These are phyloP conservation scores for Rattus norvegicus DNA, from an alignment of 2,113 vertebrate genomes.

Conservation along the genomic window GRCr8 NC_086023.1:105617001-105617500, in stretches of 20 bases:
- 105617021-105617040: neutral
- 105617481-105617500: neutral
- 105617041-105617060: neutral
- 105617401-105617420: neutral
- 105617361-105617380: neutral
- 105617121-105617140: neutral
- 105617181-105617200: neutral
- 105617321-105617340: neutral
- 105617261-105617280: neutral
- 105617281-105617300: neutral
- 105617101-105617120: neutral
- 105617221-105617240: slow-evolving; percentile 36
- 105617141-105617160: slow-evolving; percentile 14
- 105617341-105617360: neutral
- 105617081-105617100: neutral
- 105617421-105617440: neutral
- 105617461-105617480: neutral
- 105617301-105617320: neutral
- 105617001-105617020: neutral
- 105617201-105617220: neutral
- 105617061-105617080: neutral
- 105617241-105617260: slow-evolving; percentile 34
- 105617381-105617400: neutral
- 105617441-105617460: neutral
- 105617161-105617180: neutral